A percentile compares a stretch with the other conserved stretches of the same genome.
Evolutionary conservation across 2,888 invertebrate species (phyloP).

Genomic region (Sphecodes monilicornis): DNA sequence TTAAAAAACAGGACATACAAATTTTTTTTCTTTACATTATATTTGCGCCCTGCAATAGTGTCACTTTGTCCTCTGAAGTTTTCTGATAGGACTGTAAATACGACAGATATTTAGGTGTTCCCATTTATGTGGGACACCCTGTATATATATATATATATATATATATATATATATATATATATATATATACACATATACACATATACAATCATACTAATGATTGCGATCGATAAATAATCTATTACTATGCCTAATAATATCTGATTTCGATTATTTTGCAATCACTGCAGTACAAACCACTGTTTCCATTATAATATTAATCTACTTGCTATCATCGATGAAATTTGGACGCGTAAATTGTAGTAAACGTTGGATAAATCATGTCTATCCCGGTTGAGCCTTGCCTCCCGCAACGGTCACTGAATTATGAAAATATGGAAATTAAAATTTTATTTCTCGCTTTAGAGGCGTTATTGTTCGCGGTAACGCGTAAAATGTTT

Average conservation of each 20-base stretch:
- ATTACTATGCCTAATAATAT: neutral
- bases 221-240: neutral
- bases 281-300: neutral
- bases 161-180: too few relatives aligned
- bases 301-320: neutral
- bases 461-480: neutral
- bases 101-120: too few relatives aligned
- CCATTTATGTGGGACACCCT: too few relatives aligned
- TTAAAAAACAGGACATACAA: too few relatives aligned
- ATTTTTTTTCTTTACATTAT: too few relatives aligned
- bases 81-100: too few relatives aligned
- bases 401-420: neutral
- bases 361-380: neutral
- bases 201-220: too few relatives aligned
- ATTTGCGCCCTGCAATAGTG: too few relatives aligned
- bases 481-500: neutral
- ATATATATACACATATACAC: too few relatives aligned
- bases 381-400: neutral
- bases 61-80: too few relatives aligned
- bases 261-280: neutral
- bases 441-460: neutral
- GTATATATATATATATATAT: too few relatives aligned
- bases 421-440: conserved; percentile 1
- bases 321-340: neutral
- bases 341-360: neutral